Conservation (phyloP, 2,113 vertebrate species). For the Rhinolophus sinicus region DNA sequence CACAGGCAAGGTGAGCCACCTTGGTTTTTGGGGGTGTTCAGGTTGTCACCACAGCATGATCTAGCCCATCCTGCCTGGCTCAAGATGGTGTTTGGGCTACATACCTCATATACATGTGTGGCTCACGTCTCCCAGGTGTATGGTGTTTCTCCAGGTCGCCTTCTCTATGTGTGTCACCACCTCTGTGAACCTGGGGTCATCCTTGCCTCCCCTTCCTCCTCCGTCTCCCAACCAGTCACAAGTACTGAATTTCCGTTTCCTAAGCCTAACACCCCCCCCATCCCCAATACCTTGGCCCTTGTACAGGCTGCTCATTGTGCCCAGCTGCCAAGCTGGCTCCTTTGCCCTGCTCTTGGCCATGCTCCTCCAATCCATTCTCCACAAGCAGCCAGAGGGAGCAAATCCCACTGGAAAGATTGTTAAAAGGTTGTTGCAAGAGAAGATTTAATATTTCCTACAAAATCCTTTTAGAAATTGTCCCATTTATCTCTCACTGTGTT, state of each 20-base stretch:
- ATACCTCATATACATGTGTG: rapidly evolving
- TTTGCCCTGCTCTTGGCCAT: neutral
- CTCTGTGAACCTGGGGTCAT: neutral
- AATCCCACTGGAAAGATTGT: neutral
- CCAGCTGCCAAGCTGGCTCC: too few relatives aligned
- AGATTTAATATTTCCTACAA: neutral
- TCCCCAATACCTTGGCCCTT: too few relatives aligned
- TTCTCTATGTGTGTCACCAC: neutral
- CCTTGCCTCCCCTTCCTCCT: neutral
- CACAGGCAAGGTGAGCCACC: rapidly evolving
- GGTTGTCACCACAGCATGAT: too few relatives aligned
- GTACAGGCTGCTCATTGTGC: neutral
- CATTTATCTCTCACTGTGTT: neutral
- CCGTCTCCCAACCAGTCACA: neutral
- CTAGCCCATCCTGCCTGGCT: neutral
- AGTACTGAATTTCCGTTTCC: neutral
- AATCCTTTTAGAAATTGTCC: neutral
- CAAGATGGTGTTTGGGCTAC: rapidly evolving
- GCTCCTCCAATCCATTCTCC: neutral
- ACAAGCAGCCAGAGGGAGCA: neutral
- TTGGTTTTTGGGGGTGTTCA: neutral
- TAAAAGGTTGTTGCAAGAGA: neutral
- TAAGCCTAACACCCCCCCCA: neutral
- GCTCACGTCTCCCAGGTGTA: neutral
- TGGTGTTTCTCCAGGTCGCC: neutral